Evolutionary conservation across 2,797 vertebrate genomes (phyloP), one percentile per base, ranked within the genome.

Genomic region (Arrhamphus sclerolepis): DNA sequence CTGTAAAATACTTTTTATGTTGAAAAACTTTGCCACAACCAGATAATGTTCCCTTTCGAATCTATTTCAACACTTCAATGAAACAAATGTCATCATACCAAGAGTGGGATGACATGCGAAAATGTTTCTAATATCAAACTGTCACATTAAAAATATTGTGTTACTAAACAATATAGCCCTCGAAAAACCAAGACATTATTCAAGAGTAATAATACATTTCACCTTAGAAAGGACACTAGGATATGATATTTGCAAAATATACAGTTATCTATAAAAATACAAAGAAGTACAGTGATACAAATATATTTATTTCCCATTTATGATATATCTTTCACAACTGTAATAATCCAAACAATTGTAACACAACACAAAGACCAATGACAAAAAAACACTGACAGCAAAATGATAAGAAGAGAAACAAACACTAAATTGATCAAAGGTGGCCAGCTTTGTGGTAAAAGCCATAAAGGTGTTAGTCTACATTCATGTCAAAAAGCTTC

Each of bases 261-360:
- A 91, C 89, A 91, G 80, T 89, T 87, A 81, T 82, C 88, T 94
- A 93, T 90, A 94, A 94, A 94, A 94, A 94, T 94, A 94, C 93
- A 93, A 94, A 93, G 90, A 90, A 92, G 89, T 91, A 92, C 91
- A 92, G 87, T 90, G 82, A 91, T 94, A 94, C 90, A 93, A 94
- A 94, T 94, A 92, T 93, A 94, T 94, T 93, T 94, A 94, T 94
- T 94, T 91, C 72, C 92, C 92, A 92, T 92, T 85, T 85, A 91
- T 90, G 87, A 86, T 93, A 91, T 91, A 92, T 85, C 87, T 91
- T 88, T 91, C 90, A 94, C 92, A 92, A 92, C 74, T 84, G 87
- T 81, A 90, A 89, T 90, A 89, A 89, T 90, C 81, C 82, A 89
- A 90, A 89, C 87, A 84, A 85, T 90, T 89, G 78, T 80, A 88